Percentiles rank a stretch among this genome's conserved stretches.
phyloP scores from a whole-genome alignment of 2,113 vertebrate species.

The Bungarus multicinctus region DNA sequence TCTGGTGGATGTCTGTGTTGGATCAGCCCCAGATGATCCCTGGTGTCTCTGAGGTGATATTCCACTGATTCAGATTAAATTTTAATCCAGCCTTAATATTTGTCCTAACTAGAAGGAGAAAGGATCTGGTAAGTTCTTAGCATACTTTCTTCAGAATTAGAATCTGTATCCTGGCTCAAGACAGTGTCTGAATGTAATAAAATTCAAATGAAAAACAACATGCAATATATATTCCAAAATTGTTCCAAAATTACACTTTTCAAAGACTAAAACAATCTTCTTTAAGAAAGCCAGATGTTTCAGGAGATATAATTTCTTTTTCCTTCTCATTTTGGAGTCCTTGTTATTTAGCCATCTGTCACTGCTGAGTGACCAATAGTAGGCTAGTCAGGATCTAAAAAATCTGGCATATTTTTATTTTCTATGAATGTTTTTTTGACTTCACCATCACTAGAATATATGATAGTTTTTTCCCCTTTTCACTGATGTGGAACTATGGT shows the following conservation, averaged over 20 bases:
- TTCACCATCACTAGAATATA: not conserved
- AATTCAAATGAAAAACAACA: not conserved
- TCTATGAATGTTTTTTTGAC: not conserved
- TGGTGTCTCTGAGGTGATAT: not conserved
- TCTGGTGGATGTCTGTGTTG: not conserved
- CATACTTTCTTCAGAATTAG: conserved; percentile 6
- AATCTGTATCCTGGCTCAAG: not conserved
- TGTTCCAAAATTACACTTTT: not conserved
- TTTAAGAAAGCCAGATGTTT: not conserved
- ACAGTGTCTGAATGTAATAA: not conserved
- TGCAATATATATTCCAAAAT: not conserved
- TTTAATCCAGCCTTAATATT: not conserved
- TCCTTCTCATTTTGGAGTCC: not conserved
- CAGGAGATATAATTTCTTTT: not conserved
- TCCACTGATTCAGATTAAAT: not conserved
- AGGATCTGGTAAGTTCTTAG: conserved; percentile 9
- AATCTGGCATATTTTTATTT: not conserved
- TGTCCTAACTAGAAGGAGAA: conserved; percentile 7
- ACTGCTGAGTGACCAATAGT: not conserved
- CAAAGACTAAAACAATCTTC: not conserved
- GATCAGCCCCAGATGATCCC: not conserved
- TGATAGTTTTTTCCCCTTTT: not conserved
- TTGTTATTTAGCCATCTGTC: not conserved
- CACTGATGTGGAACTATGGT: not conserved
- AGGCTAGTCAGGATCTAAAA: not conserved